Evolutionary conservation across 2,888 invertebrate genomes (phyloP).

Genomic region (Drosophila greeni): DNA sequence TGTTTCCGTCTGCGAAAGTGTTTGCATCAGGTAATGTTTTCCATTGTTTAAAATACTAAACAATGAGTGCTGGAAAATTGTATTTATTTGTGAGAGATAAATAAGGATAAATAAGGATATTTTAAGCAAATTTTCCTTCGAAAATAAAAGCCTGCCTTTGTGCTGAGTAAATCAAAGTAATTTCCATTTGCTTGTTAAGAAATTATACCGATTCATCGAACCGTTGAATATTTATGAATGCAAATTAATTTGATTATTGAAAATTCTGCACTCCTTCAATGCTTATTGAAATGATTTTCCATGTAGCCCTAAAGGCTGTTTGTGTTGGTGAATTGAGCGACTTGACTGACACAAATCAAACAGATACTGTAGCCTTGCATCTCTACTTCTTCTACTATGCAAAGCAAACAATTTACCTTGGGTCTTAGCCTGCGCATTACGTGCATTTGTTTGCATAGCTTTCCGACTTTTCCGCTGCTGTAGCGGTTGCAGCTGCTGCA

Average conservation of each 20-base stretch:
- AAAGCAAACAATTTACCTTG: conserved; percentile 48
- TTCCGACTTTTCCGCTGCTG: conserved; percentile 4
- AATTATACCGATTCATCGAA: not conserved
- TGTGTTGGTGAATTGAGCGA: conserved; percentile 17
- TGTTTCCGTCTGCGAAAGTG: not conserved
- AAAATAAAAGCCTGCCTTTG: not conserved
- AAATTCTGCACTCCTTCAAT: not conserved
- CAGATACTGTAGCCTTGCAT: conserved; percentile 13
- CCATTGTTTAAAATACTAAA: not conserved
- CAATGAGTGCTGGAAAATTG: not conserved
- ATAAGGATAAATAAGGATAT: not conserved
- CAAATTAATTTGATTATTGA: conserved; percentile 7
- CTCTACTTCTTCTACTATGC: not conserved
- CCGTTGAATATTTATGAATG: conserved; percentile 5
- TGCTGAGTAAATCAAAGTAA: not conserved
- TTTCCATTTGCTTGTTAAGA: not conserved
- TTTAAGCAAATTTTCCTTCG: not conserved
- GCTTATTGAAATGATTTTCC: not conserved
- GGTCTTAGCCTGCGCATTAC: conserved; percentile 27
- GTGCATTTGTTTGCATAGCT: conserved; percentile 44
- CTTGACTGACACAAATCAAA: conserved; percentile 33
- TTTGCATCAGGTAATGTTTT: not conserved
- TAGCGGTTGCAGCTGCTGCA: conserved; percentile 6
- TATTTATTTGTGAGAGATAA: not conserved
- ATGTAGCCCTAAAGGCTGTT: not conserved